phyloP scores from a whole-genome alignment of 2,113 vertebrate genomes.

The Lampris megalopsis region DNA sequence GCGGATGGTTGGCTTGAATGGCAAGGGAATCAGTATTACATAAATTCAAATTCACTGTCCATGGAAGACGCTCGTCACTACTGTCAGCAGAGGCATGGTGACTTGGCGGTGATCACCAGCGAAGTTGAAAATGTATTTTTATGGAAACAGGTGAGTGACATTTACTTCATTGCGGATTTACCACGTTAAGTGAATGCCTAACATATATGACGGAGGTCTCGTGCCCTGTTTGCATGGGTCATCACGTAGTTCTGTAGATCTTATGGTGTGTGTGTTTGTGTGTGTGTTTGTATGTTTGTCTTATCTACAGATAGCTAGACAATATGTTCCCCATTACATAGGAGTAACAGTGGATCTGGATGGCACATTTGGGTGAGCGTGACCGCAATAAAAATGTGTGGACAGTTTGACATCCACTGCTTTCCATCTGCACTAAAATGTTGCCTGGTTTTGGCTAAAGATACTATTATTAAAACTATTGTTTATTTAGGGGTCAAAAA shows the following conservation, averaged over 20 bases:
- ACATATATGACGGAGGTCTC: too few species aligned
- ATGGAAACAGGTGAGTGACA: conserved; percentile 84
- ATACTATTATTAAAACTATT: too few species aligned
- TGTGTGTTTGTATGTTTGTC: conserved; percentile 19
- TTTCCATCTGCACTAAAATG: too few species aligned
- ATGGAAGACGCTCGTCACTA: conserved; percentile 87
- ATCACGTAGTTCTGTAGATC: background rate
- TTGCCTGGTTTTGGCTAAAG: too few species aligned
- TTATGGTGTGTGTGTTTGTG: background rate
- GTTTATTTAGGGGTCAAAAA: too few species aligned
- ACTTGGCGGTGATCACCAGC: conserved; percentile 84
- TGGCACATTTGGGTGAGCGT: conserved; percentile 85
- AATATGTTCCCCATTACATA: conserved; percentile 81
- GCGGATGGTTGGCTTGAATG: conserved; percentile 89
- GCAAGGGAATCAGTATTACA: conserved; percentile 87
- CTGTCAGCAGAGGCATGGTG: conserved; percentile 87
- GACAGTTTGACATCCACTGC: too few species aligned
- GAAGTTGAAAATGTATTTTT: conserved; percentile 90
- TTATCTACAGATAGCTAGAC: conserved; percentile 75
- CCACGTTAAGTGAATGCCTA: too few species aligned
- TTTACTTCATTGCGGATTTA: background rate
- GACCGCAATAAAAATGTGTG: background rate
- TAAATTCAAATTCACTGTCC: conserved; percentile 70
- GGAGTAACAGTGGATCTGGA: conserved; percentile 90
- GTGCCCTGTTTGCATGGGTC: background rate